Percentiles rank a stretch among this genome's conserved stretches.
These are phyloP conservation scores for Orestias chungarensis DNA, from an alignment of 2,797 vertebrate species.

Conservation along the genomic window DNA sequence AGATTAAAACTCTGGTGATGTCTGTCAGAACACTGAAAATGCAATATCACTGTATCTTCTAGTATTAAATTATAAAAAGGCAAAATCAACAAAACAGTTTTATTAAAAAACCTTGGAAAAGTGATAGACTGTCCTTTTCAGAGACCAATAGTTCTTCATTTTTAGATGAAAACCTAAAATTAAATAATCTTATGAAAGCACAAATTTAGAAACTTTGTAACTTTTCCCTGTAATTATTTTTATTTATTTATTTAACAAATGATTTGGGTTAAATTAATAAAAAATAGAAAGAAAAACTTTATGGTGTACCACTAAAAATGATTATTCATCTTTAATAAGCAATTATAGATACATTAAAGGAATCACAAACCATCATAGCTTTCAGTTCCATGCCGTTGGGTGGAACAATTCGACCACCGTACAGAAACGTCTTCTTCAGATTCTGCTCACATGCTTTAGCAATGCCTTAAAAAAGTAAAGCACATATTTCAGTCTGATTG, in stretches of 20 bases:
- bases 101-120: too few relatives aligned
- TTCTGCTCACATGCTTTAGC: slow-evolving; percentile 95
- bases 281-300: not conserved
- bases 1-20: too few relatives aligned
- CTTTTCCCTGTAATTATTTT: not conserved
- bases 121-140: too few relatives aligned
- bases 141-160: too few relatives aligned
- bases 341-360: slow-evolving; percentile 4
- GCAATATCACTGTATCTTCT: too few relatives aligned
- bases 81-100: too few relatives aligned
- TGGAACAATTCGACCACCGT: slow-evolving; percentile 85
- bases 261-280: not conserved
- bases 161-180: not conserved
- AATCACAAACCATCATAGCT: slow-evolving; percentile 91
- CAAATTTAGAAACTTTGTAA: not conserved
- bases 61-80: too few relatives aligned
- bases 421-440: slow-evolving; percentile 89
- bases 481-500: not conserved
- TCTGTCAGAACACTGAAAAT: too few relatives aligned
- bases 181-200: not conserved
- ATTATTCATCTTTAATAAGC: not conserved
- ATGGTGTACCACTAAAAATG: not conserved
- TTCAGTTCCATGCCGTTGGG: slow-evolving; percentile 93
- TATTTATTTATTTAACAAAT: not conserved
- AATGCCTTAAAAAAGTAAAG: slow-evolving; percentile 80